Base-by-base conservation (phyloP, 2,888 invertebrate genomes). In the Tetragonula carbonaria region DNA sequence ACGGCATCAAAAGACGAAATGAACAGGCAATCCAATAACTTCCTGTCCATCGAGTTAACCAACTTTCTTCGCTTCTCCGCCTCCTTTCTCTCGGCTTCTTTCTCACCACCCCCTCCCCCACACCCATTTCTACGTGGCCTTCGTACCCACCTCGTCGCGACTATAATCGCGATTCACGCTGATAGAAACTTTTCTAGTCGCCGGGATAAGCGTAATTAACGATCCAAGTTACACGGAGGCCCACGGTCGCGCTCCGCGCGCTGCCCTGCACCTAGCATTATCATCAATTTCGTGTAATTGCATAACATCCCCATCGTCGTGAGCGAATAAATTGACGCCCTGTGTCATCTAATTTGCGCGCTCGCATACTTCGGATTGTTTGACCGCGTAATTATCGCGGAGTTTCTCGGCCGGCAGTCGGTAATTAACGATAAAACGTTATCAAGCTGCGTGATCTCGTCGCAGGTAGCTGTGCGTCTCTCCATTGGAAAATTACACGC, bases 301-400 rank as follows among this genome's bases (percentile, higher is more conserved):
- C 77, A 80, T 71, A 78, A 84, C 80, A 67, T 74, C 45, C 45
- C 59, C 74, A 66, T 50, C 77, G 74, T 50, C 77, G 74, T 74
- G 78, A 84, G 74, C 55, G 85, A 77, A 85, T 84, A 84, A 85
- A 85, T 85, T 80, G 85, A 84, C 85, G 76, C 67, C 51, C 77
- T 68, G 80, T 80, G 77, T 84, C 80, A 77, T 84, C 80, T 80
- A 85, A 85, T 84, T 85, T 73, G 83, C 83, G 70, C 79, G 67
- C 74, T 63, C 78, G 71, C 84, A 84, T 85, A 85, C 84, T 84
- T 84, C 53, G 85, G 67, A 85, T 85, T 80, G 84, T 85, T 85
- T 84, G 77, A 71, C 74, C 77, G 68, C 71, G 84, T 84, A 84
- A 85, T 85, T 85, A 84, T 82, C 84, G 80, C 80, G 67, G 45